phyloP scores from a whole-genome alignment of 2,113 vertebrate species.

The Egretta garzetta region DNA sequence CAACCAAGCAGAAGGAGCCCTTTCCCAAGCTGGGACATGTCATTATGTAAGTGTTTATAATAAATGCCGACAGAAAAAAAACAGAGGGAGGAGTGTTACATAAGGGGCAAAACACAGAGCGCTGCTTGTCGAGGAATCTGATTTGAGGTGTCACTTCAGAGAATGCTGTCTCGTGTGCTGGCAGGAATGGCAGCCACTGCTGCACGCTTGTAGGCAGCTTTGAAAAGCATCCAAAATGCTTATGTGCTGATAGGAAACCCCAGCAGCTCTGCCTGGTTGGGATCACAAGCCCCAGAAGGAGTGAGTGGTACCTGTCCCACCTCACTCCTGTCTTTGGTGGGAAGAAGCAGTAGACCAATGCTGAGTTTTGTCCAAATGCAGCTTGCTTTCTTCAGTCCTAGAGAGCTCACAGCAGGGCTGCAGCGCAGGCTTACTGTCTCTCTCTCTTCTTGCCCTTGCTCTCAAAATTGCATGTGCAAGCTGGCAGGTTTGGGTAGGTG shows the following conservation, averaged over 20 bases:
- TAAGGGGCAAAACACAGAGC: constrained; percentile 43
- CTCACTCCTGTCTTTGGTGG: accelerated
- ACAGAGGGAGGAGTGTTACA: constrained; percentile 44
- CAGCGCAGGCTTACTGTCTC: neutral
- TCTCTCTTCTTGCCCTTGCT: neutral
- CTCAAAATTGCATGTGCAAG: neutral
- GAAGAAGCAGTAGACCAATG: neutral
- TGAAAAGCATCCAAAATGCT: constrained; percentile 29
- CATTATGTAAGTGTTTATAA: constrained; percentile 66
- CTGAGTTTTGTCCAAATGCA: neutral
- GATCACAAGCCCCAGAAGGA: neutral
- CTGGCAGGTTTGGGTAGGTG: constrained; percentile 10
- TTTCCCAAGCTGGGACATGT: constrained; percentile 62
- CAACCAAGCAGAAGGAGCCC: constrained; percentile 46
- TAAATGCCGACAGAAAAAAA: constrained; percentile 15
- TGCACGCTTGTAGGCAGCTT: constrained; percentile 14
- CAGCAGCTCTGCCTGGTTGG: constrained; percentile 4
- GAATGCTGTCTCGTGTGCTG: neutral
- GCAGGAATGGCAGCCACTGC: neutral
- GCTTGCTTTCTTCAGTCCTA: neutral
- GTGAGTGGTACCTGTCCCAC: neutral
- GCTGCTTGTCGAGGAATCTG: constrained; percentile 33
- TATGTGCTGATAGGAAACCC: constrained; percentile 24
- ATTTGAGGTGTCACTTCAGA: constrained; percentile 11
- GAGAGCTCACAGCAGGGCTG: neutral